phyloP scores from a whole-genome alignment of 2,888 invertebrate genomes.

The Drosophila antonietae region DNA sequence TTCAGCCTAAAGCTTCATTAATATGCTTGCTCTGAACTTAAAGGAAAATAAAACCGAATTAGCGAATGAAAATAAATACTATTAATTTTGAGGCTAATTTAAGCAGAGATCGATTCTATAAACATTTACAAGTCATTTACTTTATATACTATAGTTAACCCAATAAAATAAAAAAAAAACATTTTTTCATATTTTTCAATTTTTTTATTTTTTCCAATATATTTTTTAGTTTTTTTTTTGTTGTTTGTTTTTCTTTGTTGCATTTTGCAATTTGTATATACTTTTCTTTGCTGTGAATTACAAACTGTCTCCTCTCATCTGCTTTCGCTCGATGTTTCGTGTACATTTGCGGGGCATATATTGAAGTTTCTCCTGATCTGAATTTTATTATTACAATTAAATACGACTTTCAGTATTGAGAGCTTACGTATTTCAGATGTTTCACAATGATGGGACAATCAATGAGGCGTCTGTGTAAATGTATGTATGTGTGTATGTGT shows the following conservation, averaged over 20 bases:
- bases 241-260: conserved; percentile 63
- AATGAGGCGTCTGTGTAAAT: conserved; percentile 11
- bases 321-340: conserved; percentile 49
- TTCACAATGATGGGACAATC: conserved; percentile 22
- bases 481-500: conserved; percentile 2
- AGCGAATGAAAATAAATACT: not conserved
- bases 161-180: conserved; percentile 2
- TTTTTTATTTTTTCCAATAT: conserved; percentile 79
- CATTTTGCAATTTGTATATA: conserved; percentile 68
- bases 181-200: conserved; percentile 65
- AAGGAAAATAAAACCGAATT: not conserved
- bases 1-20: not conserved
- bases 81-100: not conserved
- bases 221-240: conserved; percentile 62
- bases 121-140: not conserved
- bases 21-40: not conserved
- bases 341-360: conserved; percentile 41
- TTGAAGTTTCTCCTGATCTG: conserved; percentile 38
- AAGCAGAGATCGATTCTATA: not conserved
- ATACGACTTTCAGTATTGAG: conserved; percentile 40
- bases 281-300: conserved; percentile 69
- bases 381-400: conserved; percentile 27
- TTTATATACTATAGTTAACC: not conserved
- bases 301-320: conserved; percentile 46
- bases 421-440: conserved; percentile 48